These are phyloP conservation scores for Picathartes gymnocephalus DNA, from an alignment of 2,113 vertebrate genomes.

Conservation along the genomic window DNA sequence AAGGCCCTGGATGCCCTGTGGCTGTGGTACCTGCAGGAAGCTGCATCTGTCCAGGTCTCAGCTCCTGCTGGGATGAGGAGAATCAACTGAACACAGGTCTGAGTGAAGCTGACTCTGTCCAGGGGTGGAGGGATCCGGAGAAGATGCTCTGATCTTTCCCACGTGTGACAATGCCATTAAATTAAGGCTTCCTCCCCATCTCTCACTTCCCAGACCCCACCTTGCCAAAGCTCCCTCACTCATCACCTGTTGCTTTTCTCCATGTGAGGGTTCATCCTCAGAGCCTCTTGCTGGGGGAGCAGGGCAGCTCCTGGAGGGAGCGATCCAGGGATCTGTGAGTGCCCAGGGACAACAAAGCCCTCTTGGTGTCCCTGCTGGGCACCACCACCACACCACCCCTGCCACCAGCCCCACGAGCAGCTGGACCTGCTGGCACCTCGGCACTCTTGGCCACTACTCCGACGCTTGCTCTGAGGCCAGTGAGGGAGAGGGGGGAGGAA, in stretches of 20 bases:
- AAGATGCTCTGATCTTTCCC: not conserved
- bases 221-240: not conserved
- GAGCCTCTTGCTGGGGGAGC: not conserved
- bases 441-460: not conserved
- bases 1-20: not conserved
- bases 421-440: not conserved
- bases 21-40: not conserved
- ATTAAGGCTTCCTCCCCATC: not conserved
- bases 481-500: not conserved
- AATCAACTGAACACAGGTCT: not conserved
- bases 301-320: not conserved
- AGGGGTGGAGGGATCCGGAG: not conserved
- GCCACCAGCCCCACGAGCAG: not conserved
- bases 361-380: not conserved
- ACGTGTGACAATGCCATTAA: accelerated
- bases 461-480: not conserved
- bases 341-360: not conserved
- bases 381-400: not conserved
- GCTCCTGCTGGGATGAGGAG: not conserved
- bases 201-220: not conserved
- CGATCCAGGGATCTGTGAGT: not conserved
- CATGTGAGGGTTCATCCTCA: not conserved
- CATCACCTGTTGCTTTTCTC: accelerated
- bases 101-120: accelerated
- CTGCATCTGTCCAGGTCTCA: no score